Percentiles rank a stretch among this genome's conserved stretches.
Evolutionary conservation across 2,797 vertebrate species (phyloP).

Genomic region (Gadopsis marmoratus): DNA sequence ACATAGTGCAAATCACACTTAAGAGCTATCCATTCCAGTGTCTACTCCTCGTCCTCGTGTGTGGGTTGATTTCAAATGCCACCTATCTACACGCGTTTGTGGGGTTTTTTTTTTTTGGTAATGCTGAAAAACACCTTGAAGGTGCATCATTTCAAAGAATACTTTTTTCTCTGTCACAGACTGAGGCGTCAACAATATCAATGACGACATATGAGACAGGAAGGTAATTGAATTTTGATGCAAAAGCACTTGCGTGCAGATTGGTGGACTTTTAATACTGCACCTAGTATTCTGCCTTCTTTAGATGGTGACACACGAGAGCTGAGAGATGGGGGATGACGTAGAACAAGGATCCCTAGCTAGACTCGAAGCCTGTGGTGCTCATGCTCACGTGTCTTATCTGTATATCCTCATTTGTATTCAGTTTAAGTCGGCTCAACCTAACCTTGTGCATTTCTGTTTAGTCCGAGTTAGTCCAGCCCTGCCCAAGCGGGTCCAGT

Average conservation of each 20-base stretch:
- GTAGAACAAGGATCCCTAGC: neutral
- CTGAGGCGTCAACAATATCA: slow-evolving; percentile 10
- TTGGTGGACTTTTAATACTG: neutral
- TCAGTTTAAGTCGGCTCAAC: slow-evolving; percentile 10
- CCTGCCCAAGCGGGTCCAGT: neutral
- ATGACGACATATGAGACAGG: neutral
- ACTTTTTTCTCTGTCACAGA: slow-evolving; percentile 15
- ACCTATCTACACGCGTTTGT: slow-evolving; percentile 1
- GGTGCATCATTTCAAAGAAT: slow-evolving; percentile 10
- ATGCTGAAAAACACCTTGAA: slow-evolving; percentile 7
- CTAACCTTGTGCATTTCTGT: neutral
- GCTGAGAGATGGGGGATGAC: neutral
- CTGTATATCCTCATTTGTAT: neutral
- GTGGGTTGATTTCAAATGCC: slow-evolving; percentile 14
- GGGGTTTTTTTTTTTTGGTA: neutral
- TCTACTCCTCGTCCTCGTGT: neutral
- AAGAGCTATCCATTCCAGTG: slow-evolving; percentile 11
- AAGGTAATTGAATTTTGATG: slow-evolving; percentile 15
- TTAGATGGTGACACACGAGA: neutral
- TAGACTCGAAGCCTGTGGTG: neutral
- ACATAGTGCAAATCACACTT: slow-evolving; percentile 25
- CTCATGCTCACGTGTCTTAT: neutral
- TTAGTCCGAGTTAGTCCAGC: neutral
- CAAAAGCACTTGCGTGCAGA: neutral
- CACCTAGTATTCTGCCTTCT: neutral